Evolutionary conservation across 2,113 vertebrate species (phyloP).

Genomic region (Tragelaphus imberbis): DNA sequence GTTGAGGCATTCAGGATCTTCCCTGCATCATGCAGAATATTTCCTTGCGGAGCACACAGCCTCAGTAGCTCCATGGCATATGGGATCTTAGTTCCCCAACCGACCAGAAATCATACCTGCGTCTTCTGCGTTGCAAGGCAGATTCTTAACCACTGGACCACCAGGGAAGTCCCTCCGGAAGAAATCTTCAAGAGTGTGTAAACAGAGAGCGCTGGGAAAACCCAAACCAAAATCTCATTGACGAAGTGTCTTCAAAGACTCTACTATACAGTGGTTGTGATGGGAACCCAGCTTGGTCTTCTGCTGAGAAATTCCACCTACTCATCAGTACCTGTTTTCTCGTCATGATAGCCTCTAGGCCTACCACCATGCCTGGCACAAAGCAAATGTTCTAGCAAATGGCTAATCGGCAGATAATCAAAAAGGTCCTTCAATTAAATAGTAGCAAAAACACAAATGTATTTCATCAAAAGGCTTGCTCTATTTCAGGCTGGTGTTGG

Average conservation of each 20-base stretch:
- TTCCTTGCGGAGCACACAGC: neutral
- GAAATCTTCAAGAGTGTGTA: neutral
- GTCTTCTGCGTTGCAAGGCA: neutral
- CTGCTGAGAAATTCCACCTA: neutral
- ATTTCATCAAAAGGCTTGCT: neutral
- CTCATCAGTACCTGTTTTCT: neutral
- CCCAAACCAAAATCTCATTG: neutral
- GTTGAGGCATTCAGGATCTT: neutral
- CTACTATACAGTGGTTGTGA: neutral
- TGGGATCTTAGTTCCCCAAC: neutral
- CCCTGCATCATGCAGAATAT: neutral
- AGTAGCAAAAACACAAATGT: neutral
- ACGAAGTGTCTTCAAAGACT: neutral
- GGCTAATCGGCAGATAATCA: neutral
- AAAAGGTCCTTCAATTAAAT: neutral
- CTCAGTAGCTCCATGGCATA: neutral
- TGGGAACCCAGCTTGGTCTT: neutral
- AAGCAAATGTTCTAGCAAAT: neutral
- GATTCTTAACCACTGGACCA: neutral
- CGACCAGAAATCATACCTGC: neutral
- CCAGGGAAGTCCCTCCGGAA: neutral
- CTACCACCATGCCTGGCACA: neutral
- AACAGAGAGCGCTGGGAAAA: neutral
- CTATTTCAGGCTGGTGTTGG: neutral
- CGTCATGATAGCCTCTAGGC: neutral